Base-by-base conservation (phyloP, 2,888 invertebrate species). In the Nomada ferruginata region DNA sequence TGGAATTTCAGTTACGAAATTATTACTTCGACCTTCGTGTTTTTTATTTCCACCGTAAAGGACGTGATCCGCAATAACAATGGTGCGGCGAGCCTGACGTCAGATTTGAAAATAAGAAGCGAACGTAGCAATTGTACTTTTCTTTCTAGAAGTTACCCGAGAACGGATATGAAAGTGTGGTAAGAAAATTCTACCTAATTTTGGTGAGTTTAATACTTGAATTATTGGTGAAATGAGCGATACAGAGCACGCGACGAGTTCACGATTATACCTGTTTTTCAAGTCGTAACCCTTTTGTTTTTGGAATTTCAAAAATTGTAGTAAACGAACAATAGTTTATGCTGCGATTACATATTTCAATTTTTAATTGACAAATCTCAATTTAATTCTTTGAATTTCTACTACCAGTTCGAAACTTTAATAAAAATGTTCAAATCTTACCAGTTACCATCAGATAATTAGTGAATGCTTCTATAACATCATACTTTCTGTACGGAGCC, bases 1-100 rank as follows among this genome's bases (percentile, higher is more conserved):
- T 73, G 76, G 72, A 76, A 83, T 75, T 75, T 72, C 20, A 60
- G 65, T 83, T 83, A 60, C 71, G 83, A 83, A 83, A 78, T 78
- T 72, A 29, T 52, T 10, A 9, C 11, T 47, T 1, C 71, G 83
- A 83, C 83, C 83, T 83, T 83, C 83, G 18, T 60, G 66, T 52
- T 70, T 36, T 44, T 36, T 36, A 36, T 36, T 36, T 72, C 29
- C 53, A 13, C 29, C 59, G 9, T 20, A 59, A 76, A 81, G 66
- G 66, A 61, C 61, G 47, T 20, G 5, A 29, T 59, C 15, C 26
- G 20, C 50, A 11, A 47, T 55, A 65, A 66, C n/a, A 55, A 63
- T 50, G 42, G 9, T 29, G 13, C 10, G 3, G 70, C 9, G 2
- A 1, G 23, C n/a, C 36, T 78, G 65, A 60, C 79, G 20, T 63